Base-by-base conservation (phyloP, 1,140 invertebrate species). In the Calycopis cecrops region DNA sequence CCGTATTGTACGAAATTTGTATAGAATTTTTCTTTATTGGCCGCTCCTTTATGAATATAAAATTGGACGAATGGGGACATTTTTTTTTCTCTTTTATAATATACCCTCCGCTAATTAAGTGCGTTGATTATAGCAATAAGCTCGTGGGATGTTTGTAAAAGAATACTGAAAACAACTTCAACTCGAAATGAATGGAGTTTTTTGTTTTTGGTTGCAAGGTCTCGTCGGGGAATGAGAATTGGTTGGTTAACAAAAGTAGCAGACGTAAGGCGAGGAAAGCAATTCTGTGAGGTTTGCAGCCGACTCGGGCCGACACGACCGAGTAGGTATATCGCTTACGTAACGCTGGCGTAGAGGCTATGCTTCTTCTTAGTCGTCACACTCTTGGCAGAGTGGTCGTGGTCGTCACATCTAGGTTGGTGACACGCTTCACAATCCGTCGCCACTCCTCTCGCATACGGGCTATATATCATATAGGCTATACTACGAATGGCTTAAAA, bases 101-200 rank as follows among this genome's bases (percentile, higher is more conserved):
- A 44, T 44, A 44, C 40, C 40, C 40, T 44, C 40, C 40, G 40
- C 40, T 44, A 44, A 44, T 44, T 44, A 44, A 44, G 40, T 44
- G 40, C 40, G 40, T 44, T 14, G 40, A 44, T 44, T 44, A 44
- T 44, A 44, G 40, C 40, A 44, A 44, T 44, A 44, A 44, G 40
- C 40, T 44, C 17, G 40, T 44, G 40, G 40, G 40, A 44, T 17
- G 17, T 44, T 44, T 44, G 40, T 44, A 44, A 44, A 16, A 16
- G 40, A 44, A 44, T 44, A 44, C 40, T 14, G 40, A 4, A 44
- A 44, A 44, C 40, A 44, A 44, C 40, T 44, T 44, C 40, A 44
- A 44, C 9, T 16, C 9, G 16, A 44, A 44, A 17, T 44, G 17
- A 44, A 16, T 44, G 40, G 16, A 44, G 12, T 16, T 9, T 16